phyloP scores from a whole-genome alignment of 1,140 invertebrate genomes.

The Bactericera cockerelli region DNA sequence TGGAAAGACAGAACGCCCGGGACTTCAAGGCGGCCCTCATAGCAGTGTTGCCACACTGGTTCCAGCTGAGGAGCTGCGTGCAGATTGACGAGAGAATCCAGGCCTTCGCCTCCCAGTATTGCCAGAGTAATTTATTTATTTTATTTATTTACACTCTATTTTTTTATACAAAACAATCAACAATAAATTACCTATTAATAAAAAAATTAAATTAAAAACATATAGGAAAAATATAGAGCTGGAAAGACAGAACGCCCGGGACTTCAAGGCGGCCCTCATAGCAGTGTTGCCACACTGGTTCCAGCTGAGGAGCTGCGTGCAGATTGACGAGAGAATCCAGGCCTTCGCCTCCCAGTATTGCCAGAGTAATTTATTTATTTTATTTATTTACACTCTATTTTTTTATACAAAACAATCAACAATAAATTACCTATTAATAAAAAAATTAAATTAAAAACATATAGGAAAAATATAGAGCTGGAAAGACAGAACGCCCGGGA shows the following conservation, averaged over 20 bases:
- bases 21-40: constrained; percentile 56
- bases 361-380: too few relatives aligned
- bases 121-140: constrained; percentile 69
- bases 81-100: constrained; percentile 76
- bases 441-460: too few relatives aligned
- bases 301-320: constrained; percentile 50
- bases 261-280: constrained; percentile 54
- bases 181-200: too few relatives aligned
- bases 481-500: constrained; percentile 62
- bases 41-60: constrained; percentile 51
- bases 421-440: too few relatives aligned
- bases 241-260: constrained; percentile 59
- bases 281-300: constrained; percentile 54
- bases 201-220: too few relatives aligned
- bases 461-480: constrained; percentile 50
- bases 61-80: constrained; percentile 52
- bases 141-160: too few relatives aligned
- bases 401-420: too few relatives aligned
- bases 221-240: too few relatives aligned
- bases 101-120: constrained; percentile 79
- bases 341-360: constrained; percentile 83
- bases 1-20: constrained; percentile 60
- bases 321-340: constrained; percentile 76
- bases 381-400: too few relatives aligned
- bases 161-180: too few relatives aligned